A percentile compares a stretch with the other conserved stretches of the same genome.
phyloP scores from a whole-genome alignment of 2,113 vertebrate genomes.

The Anthoscopus minutus region DNA sequence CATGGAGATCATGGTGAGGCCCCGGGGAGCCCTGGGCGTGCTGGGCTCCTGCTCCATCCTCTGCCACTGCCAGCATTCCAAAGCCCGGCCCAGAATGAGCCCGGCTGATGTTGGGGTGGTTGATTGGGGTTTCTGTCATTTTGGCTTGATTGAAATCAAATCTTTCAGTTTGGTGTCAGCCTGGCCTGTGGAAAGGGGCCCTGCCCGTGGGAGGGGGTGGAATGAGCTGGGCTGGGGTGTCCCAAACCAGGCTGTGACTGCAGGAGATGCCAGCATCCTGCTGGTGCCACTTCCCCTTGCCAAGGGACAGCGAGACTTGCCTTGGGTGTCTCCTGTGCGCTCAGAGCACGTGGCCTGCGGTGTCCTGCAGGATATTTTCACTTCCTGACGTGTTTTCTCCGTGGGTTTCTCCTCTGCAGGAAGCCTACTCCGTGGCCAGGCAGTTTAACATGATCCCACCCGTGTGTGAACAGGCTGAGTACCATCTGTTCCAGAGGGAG shows the following conservation, averaged over 20 bases:
- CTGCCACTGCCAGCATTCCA: no score
- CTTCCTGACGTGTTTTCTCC: not conserved
- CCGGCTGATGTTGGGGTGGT: not conserved
- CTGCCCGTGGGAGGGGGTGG: accelerated
- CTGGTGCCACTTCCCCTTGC: not conserved
- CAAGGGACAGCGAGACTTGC: accelerated
- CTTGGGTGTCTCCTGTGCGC: accelerated
- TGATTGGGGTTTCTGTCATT: accelerated
- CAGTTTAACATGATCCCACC: constrained; percentile 98
- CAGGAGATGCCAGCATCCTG: not conserved
- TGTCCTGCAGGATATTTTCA: not conserved
- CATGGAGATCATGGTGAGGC: constrained; percentile 99
- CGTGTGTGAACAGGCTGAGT: constrained; percentile 95
- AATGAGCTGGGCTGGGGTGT: accelerated
- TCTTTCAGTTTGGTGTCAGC: accelerated
- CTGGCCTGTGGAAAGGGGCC: not conserved
- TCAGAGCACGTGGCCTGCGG: accelerated
- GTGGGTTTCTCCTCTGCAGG: constrained; percentile 59
- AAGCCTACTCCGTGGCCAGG: constrained; percentile 94
- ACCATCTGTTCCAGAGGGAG: constrained; percentile 97
- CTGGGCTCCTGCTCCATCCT: no score
- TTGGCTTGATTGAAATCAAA: not conserved
- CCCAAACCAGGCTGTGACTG: not conserved
- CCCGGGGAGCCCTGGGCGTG: no score
- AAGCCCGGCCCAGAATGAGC: accelerated